A percentile compares a stretch with the other conserved stretches of the same genome.
phyloP scores from a whole-genome alignment of 1,140 invertebrate genomes.

The Prorops nasuta region DNA sequence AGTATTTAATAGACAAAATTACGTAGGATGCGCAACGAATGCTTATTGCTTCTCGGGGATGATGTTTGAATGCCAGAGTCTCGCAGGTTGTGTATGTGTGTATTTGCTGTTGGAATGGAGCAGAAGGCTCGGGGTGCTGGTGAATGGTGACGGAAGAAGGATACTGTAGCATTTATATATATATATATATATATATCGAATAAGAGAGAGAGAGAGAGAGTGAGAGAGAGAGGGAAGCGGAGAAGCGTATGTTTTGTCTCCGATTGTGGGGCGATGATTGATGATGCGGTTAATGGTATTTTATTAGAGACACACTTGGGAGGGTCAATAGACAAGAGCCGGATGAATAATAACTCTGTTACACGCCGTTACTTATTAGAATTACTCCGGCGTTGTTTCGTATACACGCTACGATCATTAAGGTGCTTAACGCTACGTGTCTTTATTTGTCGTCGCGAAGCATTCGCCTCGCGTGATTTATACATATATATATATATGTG shows the following conservation, averaged over 20 bases:
- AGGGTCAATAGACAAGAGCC: conserved; percentile 35
- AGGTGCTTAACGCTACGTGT: neutral
- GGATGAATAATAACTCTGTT: conserved; percentile 41
- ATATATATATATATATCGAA: neutral
- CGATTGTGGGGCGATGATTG: conserved; percentile 35
- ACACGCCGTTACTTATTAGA: conserved; percentile 33
- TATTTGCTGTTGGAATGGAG: no score
- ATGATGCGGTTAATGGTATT: conserved; percentile 43
- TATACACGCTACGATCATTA: conserved; percentile 10
- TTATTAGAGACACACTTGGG: conserved; percentile 41
- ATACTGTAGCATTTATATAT: no score
- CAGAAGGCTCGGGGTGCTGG: no score
- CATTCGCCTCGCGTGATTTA: neutral
- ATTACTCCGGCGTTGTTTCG: conserved; percentile 28
- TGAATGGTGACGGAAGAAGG: neutral
- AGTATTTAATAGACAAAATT: no score
- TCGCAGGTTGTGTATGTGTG: no score
- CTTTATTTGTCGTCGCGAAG: no score
- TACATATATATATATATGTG: no score
- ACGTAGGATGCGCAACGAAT: no score
- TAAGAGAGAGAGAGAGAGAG: conserved; percentile 16
- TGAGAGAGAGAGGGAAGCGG: conserved; percentile 10
- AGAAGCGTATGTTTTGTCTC: conserved; percentile 36
- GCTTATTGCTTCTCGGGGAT: no score
- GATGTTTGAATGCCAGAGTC: no score